Conservation (phyloP, 2,113 vertebrate species). For the Lepisosteus oculatus region DNA sequence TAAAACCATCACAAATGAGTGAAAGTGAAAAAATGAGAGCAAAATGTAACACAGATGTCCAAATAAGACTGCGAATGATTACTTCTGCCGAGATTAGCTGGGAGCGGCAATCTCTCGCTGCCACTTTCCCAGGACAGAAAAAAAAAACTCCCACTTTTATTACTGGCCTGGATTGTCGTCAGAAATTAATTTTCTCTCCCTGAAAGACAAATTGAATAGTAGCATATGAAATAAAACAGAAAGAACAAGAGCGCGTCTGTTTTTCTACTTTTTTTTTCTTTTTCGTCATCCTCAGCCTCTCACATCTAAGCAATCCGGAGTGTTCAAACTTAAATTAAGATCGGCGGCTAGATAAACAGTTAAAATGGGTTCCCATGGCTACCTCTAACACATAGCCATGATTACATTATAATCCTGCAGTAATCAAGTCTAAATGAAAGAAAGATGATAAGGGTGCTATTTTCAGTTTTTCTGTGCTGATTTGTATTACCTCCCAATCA, state of each 20-base stretch:
- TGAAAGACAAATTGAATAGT: constrained; percentile 98
- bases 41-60: constrained; percentile 70
- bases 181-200: constrained; percentile 97
- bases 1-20: constrained; percentile 69
- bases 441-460: constrained; percentile 99
- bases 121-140: constrained; percentile 91
- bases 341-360: constrained; percentile 99
- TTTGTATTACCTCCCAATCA: constrained; percentile 99
- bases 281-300: constrained; percentile 92
- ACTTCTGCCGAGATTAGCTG: constrained; percentile 70
- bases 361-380: constrained; percentile 99
- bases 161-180: constrained; percentile 91
- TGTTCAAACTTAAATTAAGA: constrained; percentile 99
- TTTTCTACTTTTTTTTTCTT: constrained; percentile 74
- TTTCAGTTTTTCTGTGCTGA: constrained; percentile 89
- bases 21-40: constrained; percentile 40
- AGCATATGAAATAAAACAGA: constrained; percentile 93
- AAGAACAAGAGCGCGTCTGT: constrained; percentile 94
- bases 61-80: constrained; percentile 73
- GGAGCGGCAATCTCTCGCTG: constrained; percentile 61
- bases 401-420: constrained; percentile 99
- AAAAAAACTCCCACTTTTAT: constrained; percentile 81
- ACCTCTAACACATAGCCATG: constrained; percentile 98
- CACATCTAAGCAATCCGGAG: constrained; percentile 99
- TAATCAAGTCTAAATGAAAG: constrained; percentile 99